A percentile compares a stretch with the other conserved stretches of the same genome.
Evolutionary conservation across 2,888 invertebrate species (phyloP).

Genomic region (Pemphredon lugubris): DNA sequence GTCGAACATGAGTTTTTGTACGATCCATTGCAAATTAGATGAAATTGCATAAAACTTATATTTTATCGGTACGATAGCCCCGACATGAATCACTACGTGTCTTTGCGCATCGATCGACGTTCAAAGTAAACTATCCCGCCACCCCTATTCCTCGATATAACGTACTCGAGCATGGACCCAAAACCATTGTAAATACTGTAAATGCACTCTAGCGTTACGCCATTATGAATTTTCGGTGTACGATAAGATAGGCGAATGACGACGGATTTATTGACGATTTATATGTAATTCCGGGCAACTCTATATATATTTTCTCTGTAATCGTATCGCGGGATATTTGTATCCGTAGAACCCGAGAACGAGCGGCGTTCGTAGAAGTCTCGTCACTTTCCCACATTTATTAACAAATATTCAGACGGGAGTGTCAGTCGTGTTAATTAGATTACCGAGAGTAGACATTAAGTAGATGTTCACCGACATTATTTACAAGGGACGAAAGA

Average conservation of each 20-base stretch:
- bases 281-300: constrained; percentile 35
- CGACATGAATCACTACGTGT: background rate
- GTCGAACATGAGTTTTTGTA: too few species aligned
- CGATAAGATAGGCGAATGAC: constrained; percentile 7
- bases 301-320: constrained; percentile 60
- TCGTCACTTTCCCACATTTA: constrained; percentile 43
- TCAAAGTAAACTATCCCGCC: background rate
- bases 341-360: constrained; percentile 22
- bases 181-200: constrained; percentile 76
- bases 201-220: constrained; percentile 72
- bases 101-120: constrained; percentile 16
- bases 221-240: constrained; percentile 39
- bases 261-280: constrained; percentile 45
- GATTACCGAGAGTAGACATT: constrained; percentile 48
- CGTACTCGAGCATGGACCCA: constrained; percentile 59
- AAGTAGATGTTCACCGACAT: constrained; percentile 61
- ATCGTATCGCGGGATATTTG: constrained; percentile 19
- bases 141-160: background rate
- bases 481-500: constrained; percentile 43
- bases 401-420: constrained; percentile 24
- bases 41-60: too few species aligned
- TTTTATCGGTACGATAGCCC: too few species aligned
- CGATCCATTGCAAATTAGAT: too few species aligned
- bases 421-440: constrained; percentile 50
- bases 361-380: constrained; percentile 35